phyloP scores from a whole-genome alignment of 2,888 invertebrate genomes.

The Sepiola atlantica region DNA sequence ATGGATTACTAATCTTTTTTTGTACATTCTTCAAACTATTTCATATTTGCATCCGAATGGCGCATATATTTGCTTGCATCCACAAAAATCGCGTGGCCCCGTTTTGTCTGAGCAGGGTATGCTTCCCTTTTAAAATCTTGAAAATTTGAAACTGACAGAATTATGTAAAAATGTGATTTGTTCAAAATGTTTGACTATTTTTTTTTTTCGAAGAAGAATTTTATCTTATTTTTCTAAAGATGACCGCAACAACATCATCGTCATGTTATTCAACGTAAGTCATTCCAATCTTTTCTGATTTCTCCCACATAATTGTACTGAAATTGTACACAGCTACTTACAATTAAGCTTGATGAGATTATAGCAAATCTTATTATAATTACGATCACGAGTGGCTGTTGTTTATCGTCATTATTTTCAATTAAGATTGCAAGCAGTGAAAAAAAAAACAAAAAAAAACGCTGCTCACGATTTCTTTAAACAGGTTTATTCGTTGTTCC shows the following conservation, averaged over 20 bases:
- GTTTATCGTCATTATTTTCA: not conserved
- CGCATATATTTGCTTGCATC: no score
- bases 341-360: not conserved
- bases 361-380: not conserved
- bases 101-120: no score
- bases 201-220: not conserved
- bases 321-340: not conserved
- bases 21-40: no score
- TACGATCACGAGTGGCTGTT: not conserved
- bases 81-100: no score
- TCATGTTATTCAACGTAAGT: no score
- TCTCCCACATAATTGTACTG: not conserved
- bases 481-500: not conserved
- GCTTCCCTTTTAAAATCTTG: not conserved
- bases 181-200: not conserved
- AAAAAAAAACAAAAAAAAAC: not conserved
- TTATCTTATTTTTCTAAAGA: not conserved
- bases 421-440: not conserved
- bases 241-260: not conserved
- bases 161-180: not conserved
- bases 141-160: not conserved
- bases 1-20: no score
- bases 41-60: no score
- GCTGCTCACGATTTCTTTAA: not conserved
- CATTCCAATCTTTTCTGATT: no score